Conservation (phyloP, 2,888 invertebrate genomes). For the Alloplasta piceator region DNA sequence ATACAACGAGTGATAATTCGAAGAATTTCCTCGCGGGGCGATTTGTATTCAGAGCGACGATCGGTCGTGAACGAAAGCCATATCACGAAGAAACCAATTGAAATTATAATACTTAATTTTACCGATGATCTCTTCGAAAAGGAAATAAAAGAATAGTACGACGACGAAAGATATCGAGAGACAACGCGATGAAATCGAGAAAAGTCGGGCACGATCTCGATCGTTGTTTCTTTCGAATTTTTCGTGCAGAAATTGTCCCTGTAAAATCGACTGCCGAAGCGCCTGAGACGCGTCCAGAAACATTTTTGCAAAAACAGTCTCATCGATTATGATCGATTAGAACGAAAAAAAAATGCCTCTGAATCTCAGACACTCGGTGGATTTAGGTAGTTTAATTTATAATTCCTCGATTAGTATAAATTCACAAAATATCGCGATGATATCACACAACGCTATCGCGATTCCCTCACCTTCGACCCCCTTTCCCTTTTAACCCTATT, state of each 20-base stretch:
- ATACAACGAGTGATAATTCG: no score
- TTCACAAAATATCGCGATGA: constrained; percentile 46
- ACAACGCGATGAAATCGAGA: constrained; percentile 20
- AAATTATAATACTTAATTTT: constrained; percentile 75
- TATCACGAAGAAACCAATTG: constrained; percentile 78
- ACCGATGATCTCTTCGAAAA: constrained; percentile 76
- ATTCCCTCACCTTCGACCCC: constrained; percentile 18
- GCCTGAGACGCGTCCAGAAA: constrained; percentile 11
- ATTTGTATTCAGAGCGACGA: constrained; percentile 52
- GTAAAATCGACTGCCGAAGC: constrained; percentile 27
- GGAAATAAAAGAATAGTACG: constrained; percentile 14
- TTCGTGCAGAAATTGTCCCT: constrained; percentile 12
- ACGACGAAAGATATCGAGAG: neutral
- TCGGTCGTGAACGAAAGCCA: constrained; percentile 76
- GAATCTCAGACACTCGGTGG: constrained; percentile 68
- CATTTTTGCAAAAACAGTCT: neutral
- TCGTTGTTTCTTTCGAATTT: constrained; percentile 23
- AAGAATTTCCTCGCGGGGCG: constrained; percentile 31
- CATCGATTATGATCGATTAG: constrained; percentile 11
- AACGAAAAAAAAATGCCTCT: constrained; percentile 37
- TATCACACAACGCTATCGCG: constrained; percentile 8
- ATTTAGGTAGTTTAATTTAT: constrained; percentile 81
- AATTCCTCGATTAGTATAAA: constrained; percentile 76
- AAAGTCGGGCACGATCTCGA: constrained; percentile 6
- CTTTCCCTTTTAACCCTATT: constrained; percentile 26